These are phyloP conservation scores for Panthera tigris DNA, from an alignment of 2,113 vertebrate genomes.

Conservation along the genomic window DNA sequence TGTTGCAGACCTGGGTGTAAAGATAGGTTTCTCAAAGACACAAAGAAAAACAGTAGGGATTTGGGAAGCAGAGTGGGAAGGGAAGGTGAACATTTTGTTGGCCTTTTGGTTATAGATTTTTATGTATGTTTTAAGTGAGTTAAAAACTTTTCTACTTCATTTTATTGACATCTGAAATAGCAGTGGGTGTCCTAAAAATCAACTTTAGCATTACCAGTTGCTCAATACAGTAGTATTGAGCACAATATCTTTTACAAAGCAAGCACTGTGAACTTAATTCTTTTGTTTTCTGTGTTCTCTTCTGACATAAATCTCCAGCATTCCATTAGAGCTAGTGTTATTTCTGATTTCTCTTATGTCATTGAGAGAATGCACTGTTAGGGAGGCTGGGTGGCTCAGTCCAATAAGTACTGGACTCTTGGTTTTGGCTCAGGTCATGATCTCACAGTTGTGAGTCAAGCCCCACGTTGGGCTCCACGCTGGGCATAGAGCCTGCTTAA, in stretches of 20 bases:
- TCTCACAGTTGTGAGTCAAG: too few species aligned
- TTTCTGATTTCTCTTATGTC: not conserved
- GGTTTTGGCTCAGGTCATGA: too few species aligned
- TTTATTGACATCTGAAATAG: constrained; percentile 39
- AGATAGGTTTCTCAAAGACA: not conserved
- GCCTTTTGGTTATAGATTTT: not conserved
- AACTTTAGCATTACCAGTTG: constrained; percentile 11
- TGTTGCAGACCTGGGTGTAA: not conserved
- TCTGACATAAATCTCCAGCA: not conserved
- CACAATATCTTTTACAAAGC: not conserved
- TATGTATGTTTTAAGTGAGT: not conserved
- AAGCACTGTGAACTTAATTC: not conserved
- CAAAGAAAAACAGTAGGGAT: not conserved
- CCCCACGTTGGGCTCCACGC: too few species aligned
- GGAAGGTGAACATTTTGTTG: not conserved
- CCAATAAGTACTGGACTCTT: too few species aligned
- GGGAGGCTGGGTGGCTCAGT: too few species aligned
- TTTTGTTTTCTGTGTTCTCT: not conserved
- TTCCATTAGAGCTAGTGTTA: not conserved
- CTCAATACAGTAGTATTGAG: not conserved
- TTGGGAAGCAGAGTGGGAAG: not conserved
- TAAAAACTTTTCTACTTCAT: not conserved
- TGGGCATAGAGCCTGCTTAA: too few species aligned
- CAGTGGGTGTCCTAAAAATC: not conserved
- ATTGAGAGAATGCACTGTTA: not conserved